Conservation (phyloP, 2,113 vertebrate species). For the Mionectes macconnelli region DNA sequence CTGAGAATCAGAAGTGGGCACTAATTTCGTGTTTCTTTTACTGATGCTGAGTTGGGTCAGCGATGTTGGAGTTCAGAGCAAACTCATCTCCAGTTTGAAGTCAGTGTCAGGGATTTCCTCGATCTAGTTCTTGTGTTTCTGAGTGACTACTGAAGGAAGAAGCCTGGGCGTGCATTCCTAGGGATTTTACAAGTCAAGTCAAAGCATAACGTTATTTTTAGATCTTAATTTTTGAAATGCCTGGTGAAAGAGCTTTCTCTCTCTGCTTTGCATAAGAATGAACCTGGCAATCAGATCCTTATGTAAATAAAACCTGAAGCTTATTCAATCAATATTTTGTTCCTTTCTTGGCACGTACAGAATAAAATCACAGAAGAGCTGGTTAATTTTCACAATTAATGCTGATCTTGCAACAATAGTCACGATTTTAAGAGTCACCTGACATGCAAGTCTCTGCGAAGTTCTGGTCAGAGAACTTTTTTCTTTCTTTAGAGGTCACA, state of each 20-base stretch:
- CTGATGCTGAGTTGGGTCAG: not conserved
- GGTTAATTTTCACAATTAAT: not conserved
- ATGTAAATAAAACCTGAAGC: slow-evolving; percentile 42
- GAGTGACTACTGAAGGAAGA: not conserved
- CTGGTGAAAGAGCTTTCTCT: slow-evolving; percentile 20
- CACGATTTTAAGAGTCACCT: not conserved
- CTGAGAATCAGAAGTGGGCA: not conserved
- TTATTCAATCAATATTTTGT: slow-evolving; percentile 30
- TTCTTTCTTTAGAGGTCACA: not conserved
- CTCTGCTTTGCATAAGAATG: slow-evolving; percentile 36
- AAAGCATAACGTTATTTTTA: not conserved
- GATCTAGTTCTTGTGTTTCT: not conserved
- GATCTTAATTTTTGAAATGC: not conserved
- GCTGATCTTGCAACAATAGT: slow-evolving; percentile 9
- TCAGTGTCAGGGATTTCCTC: not conserved
- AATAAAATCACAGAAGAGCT: not conserved
- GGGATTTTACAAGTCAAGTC: not conserved
- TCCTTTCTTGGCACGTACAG: not conserved
- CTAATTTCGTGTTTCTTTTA: not conserved
- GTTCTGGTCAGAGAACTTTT: not conserved
- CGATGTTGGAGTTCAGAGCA: not conserved
- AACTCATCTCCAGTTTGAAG: not conserved
- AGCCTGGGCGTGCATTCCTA: not conserved
- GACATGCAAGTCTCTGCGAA: not conserved
- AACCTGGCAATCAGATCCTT: slow-evolving; percentile 53